Evolutionary conservation across 1,140 invertebrate species (phyloP).

Genomic region (Eumaeus atala): DNA sequence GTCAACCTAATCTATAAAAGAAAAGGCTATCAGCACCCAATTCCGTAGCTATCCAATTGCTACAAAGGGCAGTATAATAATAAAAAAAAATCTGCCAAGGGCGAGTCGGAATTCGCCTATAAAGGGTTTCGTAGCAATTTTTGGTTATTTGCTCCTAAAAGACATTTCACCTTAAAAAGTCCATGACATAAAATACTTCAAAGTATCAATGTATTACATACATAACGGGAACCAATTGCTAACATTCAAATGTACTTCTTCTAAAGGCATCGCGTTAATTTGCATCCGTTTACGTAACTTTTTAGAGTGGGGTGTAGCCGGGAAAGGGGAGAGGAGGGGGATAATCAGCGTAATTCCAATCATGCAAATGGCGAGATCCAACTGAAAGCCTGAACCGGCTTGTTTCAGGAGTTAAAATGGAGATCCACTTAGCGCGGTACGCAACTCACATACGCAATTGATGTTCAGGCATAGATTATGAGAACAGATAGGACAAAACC

Average conservation of each 20-base stretch:
- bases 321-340: slow-evolving; percentile 27
- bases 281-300: slow-evolving; percentile 57
- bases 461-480: slow-evolving; percentile 48
- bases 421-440: slow-evolving; percentile 68
- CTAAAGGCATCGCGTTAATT: slow-evolving; percentile 58
- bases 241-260: slow-evolving; percentile 6
- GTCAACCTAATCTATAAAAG: too few relatives aligned
- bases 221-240: too few relatives aligned
- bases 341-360: slow-evolving; percentile 73
- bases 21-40: too few relatives aligned
- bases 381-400: slow-evolving; percentile 71
- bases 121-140: too few relatives aligned
- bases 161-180: too few relatives aligned
- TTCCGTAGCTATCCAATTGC: too few relatives aligned
- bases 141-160: too few relatives aligned
- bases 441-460: slow-evolving; percentile 68
- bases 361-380: slow-evolving; percentile 71
- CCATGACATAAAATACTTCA: too few relatives aligned
- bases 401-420: slow-evolving; percentile 74
- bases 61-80: too few relatives aligned
- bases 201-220: too few relatives aligned
- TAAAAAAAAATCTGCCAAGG: too few relatives aligned
- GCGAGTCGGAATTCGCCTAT: too few relatives aligned
- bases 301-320: slow-evolving; percentile 30
- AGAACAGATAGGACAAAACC: not conserved